Evolutionary conservation across 2,797 vertebrate species (phyloP), one percentile per base, ranked within the genome.

Genomic region (Periophthalmus magnuspinnatus): DNA sequence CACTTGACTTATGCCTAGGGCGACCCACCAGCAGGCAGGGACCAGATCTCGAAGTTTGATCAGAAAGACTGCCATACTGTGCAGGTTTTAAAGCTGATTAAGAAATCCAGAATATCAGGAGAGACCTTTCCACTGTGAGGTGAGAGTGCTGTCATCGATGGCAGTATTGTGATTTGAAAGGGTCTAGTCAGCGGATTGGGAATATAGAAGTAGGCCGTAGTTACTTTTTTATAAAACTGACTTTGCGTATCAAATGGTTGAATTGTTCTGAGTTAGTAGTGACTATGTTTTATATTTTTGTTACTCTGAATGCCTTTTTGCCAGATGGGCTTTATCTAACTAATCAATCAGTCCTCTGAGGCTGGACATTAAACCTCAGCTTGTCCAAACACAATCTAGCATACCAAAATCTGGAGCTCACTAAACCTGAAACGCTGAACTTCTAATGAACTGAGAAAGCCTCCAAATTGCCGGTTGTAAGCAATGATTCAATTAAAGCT

Each of bases 371-470:
- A 59, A 90, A 87, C 79, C 82, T 76, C 79, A 80, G 80, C 84
- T 84, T 92, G 86, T 92, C 87, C 88, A 92, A 91, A 92, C 83
- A 89, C 81, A 83, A 74, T 84, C 85, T 82, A 85, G 82, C 87
- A 78, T 87, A 79, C 76, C 67, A 24, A 79, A 87, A 90, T 86
- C 83, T 90, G 66, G 57, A 68, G 81, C 65, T 69, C 69, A 71
- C 77, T 81, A 82, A 86, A 82, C 71, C 84, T 83, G 83, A 88
- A 90, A 86, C 73, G 63, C 70, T 92, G 91, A 92, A 91, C 90
- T 91, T 76, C 75, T 91, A 91, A 91, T 88, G 90, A 92, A 90
- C 90, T 84, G 76, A 79, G 75, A 80, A 78, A 66, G 69, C 76
- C 68, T 87, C 77, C 71, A 89, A 90, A 85, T 85, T 79, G 69